Evolutionary conservation across 1,140 invertebrate genomes (phyloP).

Genomic region (Drosophila fuyamai): DNA sequence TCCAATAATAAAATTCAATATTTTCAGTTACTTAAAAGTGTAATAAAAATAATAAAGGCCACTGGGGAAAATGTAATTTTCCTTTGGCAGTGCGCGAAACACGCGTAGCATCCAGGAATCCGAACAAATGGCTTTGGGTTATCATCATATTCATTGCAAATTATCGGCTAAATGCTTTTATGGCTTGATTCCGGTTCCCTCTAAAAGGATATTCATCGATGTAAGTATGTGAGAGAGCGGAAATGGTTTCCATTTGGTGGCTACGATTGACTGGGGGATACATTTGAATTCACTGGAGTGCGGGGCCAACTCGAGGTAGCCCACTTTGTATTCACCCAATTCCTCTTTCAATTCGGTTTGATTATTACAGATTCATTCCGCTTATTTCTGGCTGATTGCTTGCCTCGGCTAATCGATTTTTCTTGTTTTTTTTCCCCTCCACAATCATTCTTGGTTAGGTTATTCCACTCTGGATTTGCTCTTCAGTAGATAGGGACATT

Average conservation of each 20-base stretch:
- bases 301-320: constrained; percentile 7
- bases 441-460: constrained; percentile 12
- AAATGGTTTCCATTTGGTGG: constrained; percentile 45
- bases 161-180: constrained; percentile 74
- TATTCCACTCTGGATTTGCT: constrained; percentile 19
- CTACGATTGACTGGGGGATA: constrained; percentile 19
- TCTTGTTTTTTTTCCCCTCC: constrained; percentile 3
- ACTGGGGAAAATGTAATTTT: constrained; percentile 30
- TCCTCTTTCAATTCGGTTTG: constrained; percentile 39
- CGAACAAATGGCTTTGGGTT: constrained; percentile 38
- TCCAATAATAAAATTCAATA: constrained; percentile 54
- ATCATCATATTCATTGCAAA: constrained; percentile 77
- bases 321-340: constrained; percentile 19
- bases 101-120: not conserved
- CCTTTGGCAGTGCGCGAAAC: not conserved
- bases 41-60: constrained; percentile 38
- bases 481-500: constrained; percentile 3
- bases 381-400: constrained; percentile 42
- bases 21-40: constrained; percentile 58
- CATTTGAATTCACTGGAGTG: constrained; percentile 31
- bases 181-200: constrained; percentile 35
- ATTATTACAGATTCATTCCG: constrained; percentile 55
- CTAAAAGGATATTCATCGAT: constrained; percentile 18
- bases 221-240: constrained; percentile 4
- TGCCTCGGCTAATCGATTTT: constrained; percentile 43